Base-by-base conservation (phyloP, 1,140 invertebrate genomes). In the Drosophila jambulina region DNA sequence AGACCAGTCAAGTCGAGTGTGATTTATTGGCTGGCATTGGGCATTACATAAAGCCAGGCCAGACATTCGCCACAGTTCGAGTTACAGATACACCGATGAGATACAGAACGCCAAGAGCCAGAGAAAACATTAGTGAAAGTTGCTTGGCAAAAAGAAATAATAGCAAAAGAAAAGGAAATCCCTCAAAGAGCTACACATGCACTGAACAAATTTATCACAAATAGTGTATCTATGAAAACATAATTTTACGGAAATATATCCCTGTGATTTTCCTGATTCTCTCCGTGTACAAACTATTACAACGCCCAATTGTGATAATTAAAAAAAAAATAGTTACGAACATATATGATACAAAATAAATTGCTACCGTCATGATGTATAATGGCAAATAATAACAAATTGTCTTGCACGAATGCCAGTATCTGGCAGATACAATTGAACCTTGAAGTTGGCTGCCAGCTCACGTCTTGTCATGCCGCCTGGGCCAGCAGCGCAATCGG, bases 351-450 rank as follows among this genome's bases (percentile, higher is more conserved):
- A 48, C 34, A 65, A 69, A 59, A 72, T 62, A 70, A 70, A 56
- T 87, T 84, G 85, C 84, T 54, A 75, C 65, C 80, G 80, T 88
- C 84, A 88, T 87, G 84, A 75, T 75, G 80, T 88, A 84, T 88
- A 88, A 88, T 88, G 69, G 80, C 84, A 80, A 88, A 88, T 88
- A 87, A 88, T 88, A 87, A 87, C 84, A 87, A 87, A 90, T 88
- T 88, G 75, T 78, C 76, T 79, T 78, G 84, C 65, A 77, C 77
- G 53, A 38, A 46, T 57, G 57, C 64, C 53, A 64, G 65, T 79
- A 65, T 82, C 62, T 82, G 74, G 72, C 40, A 74, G 83, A 78
- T 80, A 83, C 83, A 88, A 88, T 80, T 88, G 84, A 87, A 88
- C 83, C 83, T 87, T 87, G 83, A 78, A 80, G 84, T 43, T 57